Percentiles rank a stretch among this genome's conserved stretches.
phyloP scores from a whole-genome alignment of 2,888 invertebrate genomes.

The Acrocyrtus sp. region DNA sequence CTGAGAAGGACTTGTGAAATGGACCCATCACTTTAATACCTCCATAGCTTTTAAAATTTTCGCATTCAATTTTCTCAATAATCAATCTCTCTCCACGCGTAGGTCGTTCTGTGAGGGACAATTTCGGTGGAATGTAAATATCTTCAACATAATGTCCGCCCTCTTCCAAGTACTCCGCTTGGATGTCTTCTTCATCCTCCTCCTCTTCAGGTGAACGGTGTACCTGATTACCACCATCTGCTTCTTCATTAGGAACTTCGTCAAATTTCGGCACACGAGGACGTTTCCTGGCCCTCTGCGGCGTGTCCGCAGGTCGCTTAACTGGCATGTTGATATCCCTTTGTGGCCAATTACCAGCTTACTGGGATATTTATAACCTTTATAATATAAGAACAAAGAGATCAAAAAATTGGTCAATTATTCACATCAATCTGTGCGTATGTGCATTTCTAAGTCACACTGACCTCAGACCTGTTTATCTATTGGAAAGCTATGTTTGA shows the following conservation, averaged over 20 bases:
- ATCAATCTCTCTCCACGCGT: conserved; percentile 86
- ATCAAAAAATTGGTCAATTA: conserved; percentile 2
- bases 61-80: conserved; percentile 89
- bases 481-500: not conserved
- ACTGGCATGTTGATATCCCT: conserved; percentile 56
- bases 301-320: conserved; percentile 29
- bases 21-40: conserved; percentile 86
- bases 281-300: conserved; percentile 39
- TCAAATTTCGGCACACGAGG: conserved; percentile 30
- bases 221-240: conserved; percentile 11
- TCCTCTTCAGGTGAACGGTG: no score
- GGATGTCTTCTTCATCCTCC: conserved; percentile 61
- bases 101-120: conserved; percentile 64
- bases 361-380: no score
- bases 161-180: conserved; percentile 63
- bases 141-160: conserved; percentile 81
- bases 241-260: conserved; percentile 24
- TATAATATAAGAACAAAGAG: not conserved
- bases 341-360: not conserved
- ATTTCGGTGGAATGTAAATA: conserved; percentile 79
- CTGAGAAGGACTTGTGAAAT: conserved; percentile 97
- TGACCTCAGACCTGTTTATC: not conserved
- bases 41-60: conserved; percentile 97
- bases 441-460: not conserved
- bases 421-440: not conserved